These are phyloP conservation scores for Fregetta grallaria DNA, from an alignment of 2,113 vertebrate species.

Conservation along the genomic window DNA sequence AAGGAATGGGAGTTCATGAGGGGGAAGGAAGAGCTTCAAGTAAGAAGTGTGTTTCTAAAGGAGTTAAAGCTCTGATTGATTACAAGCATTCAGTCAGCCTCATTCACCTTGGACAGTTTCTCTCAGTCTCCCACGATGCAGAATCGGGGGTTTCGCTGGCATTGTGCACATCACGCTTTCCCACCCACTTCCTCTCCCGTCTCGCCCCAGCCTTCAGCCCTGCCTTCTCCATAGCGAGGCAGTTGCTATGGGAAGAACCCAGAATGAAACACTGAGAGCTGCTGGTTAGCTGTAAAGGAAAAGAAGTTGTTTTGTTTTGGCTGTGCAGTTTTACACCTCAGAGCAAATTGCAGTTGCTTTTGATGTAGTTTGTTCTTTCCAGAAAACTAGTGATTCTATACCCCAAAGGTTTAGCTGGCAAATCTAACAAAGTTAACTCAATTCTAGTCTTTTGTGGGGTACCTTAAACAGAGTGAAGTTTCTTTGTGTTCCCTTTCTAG, in stretches of 20 bases:
- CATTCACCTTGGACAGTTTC: neutral
- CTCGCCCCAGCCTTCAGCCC: neutral
- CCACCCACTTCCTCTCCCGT: neutral
- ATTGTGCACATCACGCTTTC: neutral
- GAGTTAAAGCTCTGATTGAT: conserved; percentile 28
- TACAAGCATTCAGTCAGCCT: neutral
- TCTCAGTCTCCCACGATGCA: conserved; percentile 21
- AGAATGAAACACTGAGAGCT: neutral
- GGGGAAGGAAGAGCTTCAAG: conserved; percentile 50
- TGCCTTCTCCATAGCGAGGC: neutral
- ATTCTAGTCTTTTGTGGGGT: conserved; percentile 48
- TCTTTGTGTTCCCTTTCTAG: conserved; percentile 65
- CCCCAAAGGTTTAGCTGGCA: conserved; percentile 21
- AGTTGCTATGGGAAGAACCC: conserved; percentile 18
- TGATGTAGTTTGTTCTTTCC: neutral
- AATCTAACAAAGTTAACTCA: conserved; percentile 48
- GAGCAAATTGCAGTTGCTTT: conserved; percentile 23
- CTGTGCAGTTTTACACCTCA: neutral
- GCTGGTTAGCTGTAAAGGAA: conserved; percentile 2
- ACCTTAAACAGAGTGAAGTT: conserved; percentile 53
- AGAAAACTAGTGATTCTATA: neutral
- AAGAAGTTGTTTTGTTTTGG: neutral
- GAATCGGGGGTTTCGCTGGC: neutral
- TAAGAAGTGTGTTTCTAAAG: conserved; percentile 28
- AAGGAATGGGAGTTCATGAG: conserved; percentile 23